Evolutionary conservation across 1,140 invertebrate genomes (phyloP), one percentile per base, ranked within the genome.

Genomic region (Akabosia matsudoensis): DNA sequence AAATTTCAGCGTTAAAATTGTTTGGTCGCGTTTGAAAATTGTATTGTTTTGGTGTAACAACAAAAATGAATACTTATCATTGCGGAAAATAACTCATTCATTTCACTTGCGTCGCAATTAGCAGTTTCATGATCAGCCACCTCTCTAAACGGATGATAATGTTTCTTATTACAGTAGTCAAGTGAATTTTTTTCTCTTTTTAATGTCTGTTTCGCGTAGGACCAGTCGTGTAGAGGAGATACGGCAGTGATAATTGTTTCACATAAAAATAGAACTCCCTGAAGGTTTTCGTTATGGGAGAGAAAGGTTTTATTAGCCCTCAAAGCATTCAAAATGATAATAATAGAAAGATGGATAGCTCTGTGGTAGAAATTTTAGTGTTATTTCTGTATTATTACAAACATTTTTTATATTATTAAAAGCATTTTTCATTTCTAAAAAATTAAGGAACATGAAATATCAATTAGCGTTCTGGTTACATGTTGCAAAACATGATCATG

Each of bases 1-100:
- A 56, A n/a, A 13, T 56, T 56, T 7, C 61, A n/a, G n/a, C 31
- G 24, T 30, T 67, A 67, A 28, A 30, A 67, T 4, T 22, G 61
- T 61, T 13, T n/a, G 54, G 14, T 24, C 14, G 4, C 7, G n/a
- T 24, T 24, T 61, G 24, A 14, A n/a, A 61, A 22, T 61, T 7
- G 4, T 61, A 61, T 61, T n/a, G 14, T 61, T 16, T 22, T 16
- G n/a, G 14, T 14, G 13, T 61, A 61, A 61, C 54, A 61, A 61
- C 13, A n/a, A 61, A 61, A 61, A 61, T 22, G 54, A 22, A 24
- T 61, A 61, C 4, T 67, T 67, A 30, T 28, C 61, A 67, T 67
- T n/a, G 61, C 61, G 61, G 61, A 67, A 67, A 28, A 67, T 67
- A 67, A 30, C 61, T 67, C 61, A 67, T 67, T 67, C 54, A 61